Evolutionary conservation across 2,113 vertebrate genomes (phyloP), one percentile per base, ranked within the genome.

Genomic region (Galbula dea): DNA sequence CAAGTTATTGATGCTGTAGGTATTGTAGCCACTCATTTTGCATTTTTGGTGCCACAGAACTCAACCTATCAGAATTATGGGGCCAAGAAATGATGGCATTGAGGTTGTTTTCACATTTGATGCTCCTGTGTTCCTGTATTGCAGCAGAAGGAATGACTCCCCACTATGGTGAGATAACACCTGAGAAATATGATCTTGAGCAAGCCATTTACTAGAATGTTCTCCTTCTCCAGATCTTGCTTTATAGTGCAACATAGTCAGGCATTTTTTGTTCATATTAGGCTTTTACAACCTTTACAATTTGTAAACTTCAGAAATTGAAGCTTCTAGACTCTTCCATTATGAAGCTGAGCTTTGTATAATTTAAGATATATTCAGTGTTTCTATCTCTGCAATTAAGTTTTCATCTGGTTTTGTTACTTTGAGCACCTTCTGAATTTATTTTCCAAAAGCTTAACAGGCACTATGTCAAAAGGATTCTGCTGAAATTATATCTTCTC

Each of bases 381-480:
- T 82, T 93, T 55, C 41, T 79, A 67, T 89, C 67, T 81, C 51
- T 80, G 75, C 91, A 91, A 88, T 95, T 85, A 80, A 89, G 77
- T 77, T 87, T 79, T 71, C 52, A 67, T 54, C 74, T 90, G n/a
- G 2, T 92, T 89, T 87, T 92, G 36, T 84, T 74, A 84, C 69
- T 93, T 93, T 76, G 46, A 80, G 55, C 81, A 89, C 51, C 78
- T 94, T 82, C 34, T 26, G 69, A 57, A 7, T 84, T 66, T 90
- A 81, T 86, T 82, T 94, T 69, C 81, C 55, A 93, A 88, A 67
- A 66, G 37, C 45, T 93, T 82, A 82, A 36, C 27, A 93, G 36
- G 74, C 34, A 49, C 54, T 86, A 57, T 12, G 27, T 65, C 87
- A 62, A 86, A 95, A 94, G 27, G 16, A 92, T 85, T 89, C 34